These are phyloP conservation scores for Synanthedon tipuliformis DNA, from an alignment of 2,888 invertebrate genomes.

Conservation along the genomic window DNA sequence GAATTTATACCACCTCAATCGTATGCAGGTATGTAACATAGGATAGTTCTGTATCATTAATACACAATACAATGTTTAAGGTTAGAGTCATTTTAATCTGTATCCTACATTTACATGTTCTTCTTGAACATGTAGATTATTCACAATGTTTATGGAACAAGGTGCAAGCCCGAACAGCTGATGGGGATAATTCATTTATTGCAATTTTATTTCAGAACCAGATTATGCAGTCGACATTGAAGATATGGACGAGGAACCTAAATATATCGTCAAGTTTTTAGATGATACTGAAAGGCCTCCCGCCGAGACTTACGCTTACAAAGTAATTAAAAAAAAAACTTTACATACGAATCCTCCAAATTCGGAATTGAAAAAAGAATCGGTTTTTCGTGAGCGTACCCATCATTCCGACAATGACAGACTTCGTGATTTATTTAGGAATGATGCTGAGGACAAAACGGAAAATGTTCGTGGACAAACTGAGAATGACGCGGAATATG, in stretches of 20 bases:
- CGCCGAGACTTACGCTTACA: conserved; percentile 66
- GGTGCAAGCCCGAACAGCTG: too few species aligned
- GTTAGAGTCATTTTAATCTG: too few species aligned
- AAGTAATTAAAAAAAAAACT: conserved; percentile 63
- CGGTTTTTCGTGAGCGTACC: conserved; percentile 55
- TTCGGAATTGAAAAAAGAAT: conserved; percentile 33
- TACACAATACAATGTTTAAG: too few species aligned
- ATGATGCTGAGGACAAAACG: conserved; percentile 37
- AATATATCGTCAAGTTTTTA: conserved; percentile 47
- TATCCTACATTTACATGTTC: too few species aligned
- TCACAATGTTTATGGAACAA: too few species aligned
- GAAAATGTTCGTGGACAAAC: conserved; percentile 28
- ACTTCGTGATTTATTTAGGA: conserved; percentile 48
- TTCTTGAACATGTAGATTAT: too few species aligned
- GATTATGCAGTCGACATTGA: conserved; percentile 48
- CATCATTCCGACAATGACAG: conserved; percentile 53
- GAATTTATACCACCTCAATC: conserved; percentile 52
- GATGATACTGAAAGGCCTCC: conserved; percentile 55
- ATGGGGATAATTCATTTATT: too few species aligned
- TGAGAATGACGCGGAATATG: conserved; percentile 65
- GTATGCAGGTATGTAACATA: conserved; percentile 29
- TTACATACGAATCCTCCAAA: conserved; percentile 19
- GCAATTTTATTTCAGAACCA: conserved; percentile 31
- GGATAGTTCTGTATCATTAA: conserved; percentile 8
- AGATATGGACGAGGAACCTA: conserved; percentile 38